Evolutionary conservation across 2,888 invertebrate species (phyloP).

Genomic region (Drosophila setosimentum): DNA sequence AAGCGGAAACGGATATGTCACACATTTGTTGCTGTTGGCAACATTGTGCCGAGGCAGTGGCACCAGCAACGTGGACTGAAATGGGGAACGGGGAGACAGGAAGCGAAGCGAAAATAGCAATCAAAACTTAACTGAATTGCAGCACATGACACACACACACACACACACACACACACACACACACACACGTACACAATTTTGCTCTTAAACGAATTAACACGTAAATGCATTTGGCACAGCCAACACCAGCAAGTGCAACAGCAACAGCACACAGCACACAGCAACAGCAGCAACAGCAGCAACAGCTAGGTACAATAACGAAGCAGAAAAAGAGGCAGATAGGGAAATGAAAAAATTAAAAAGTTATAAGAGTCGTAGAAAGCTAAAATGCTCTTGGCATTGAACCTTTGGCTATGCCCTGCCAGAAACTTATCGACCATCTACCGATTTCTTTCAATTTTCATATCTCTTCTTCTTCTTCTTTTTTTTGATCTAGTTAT

Average conservation of each 20-base stretch:
- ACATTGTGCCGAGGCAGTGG: slow-evolving; percentile 53
- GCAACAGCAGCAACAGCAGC: background rate
- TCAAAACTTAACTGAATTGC: slow-evolving; percentile 81
- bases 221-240: slow-evolving; percentile 71
- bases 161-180: slow-evolving; percentile 6
- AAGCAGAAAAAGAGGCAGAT: background rate
- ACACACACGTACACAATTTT: slow-evolving; percentile 19
- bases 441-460: background rate
- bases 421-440: background rate
- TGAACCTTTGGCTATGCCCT: background rate
- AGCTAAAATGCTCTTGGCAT: slow-evolving; percentile 17
- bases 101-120: slow-evolving; percentile 80
- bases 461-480: background rate
- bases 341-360: background rate
- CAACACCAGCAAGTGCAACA: slow-evolving; percentile 32
- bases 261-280: background rate
- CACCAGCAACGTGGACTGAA: background rate
- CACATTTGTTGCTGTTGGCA: slow-evolving; percentile 75
- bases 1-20: slow-evolving; percentile 77
- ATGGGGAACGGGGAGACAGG: slow-evolving; percentile 45
- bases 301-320: slow-evolving; percentile 18
- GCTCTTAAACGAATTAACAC: slow-evolving; percentile 71
- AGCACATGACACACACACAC: slow-evolving; percentile 31
- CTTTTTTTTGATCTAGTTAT: background rate
- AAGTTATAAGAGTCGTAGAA: slow-evolving; percentile 1